Conservation (phyloP, 1,140 invertebrate genomes). For the Aphelenchoides fujianensis region DNA sequence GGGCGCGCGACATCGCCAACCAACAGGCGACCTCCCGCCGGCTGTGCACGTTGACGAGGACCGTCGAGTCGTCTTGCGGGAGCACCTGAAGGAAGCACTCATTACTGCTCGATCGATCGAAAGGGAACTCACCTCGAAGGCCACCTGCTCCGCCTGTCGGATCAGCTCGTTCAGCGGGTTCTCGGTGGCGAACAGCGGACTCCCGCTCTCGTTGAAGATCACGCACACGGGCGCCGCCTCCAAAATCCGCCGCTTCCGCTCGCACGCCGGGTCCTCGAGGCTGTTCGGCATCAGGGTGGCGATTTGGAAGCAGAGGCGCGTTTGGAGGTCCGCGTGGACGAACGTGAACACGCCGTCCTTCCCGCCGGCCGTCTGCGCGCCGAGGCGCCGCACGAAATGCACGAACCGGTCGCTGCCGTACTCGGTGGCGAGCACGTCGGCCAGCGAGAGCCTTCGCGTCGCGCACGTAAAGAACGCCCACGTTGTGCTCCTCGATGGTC, state of each 20-base stretch:
- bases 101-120: background rate
- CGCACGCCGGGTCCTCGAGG: constrained; percentile 21
- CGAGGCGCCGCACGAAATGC: constrained; percentile 15
- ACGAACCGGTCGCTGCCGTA: constrained; percentile 22
- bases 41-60: constrained; percentile 15
- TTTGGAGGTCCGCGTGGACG: constrained; percentile 23
- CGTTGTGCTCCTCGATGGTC: constrained; percentile 6
- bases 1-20: constrained; percentile 23
- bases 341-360: constrained; percentile 21
- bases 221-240: constrained; percentile 27
- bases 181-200: background rate
- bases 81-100: constrained; percentile 20
- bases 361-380: background rate
- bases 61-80: constrained; percentile 21
- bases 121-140: constrained; percentile 18
- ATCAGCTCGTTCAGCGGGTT: constrained; percentile 15
- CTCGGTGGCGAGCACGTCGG: constrained; percentile 15
- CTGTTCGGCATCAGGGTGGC: constrained; percentile 29
- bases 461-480: constrained; percentile 25
- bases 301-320: constrained; percentile 14
- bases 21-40: constrained; percentile 27
- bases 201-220: constrained; percentile 30
- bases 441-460: constrained; percentile 4
- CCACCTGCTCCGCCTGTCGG: constrained; percentile 17
- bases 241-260: constrained; percentile 18